These are phyloP conservation scores for Oxyscelio sp. DNA, from an alignment of 2,888 invertebrate species.

Conservation along the genomic window DNA sequence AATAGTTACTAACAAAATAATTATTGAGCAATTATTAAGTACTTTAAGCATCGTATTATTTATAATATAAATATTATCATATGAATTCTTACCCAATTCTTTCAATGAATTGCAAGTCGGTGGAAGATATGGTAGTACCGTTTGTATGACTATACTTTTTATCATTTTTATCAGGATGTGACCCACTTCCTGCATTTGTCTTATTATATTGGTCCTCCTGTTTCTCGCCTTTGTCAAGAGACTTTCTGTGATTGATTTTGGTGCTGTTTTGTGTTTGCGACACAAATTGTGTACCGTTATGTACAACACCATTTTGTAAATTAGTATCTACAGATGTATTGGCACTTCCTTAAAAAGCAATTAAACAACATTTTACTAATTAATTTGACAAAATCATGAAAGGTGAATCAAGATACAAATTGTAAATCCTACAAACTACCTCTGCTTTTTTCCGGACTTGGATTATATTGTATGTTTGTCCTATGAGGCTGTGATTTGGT, in stretches of 20 bases:
- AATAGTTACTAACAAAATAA: too few relatives aligned
- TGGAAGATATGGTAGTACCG: slow-evolving; percentile 87
- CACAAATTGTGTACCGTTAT: slow-evolving; percentile 83
- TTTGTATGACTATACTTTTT: slow-evolving; percentile 88
- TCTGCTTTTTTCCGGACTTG: slow-evolving; percentile 89
- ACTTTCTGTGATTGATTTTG: slow-evolving; percentile 90
- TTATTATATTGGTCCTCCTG: slow-evolving; percentile 86
- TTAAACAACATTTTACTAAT: not conserved
- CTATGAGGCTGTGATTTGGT: too few relatives aligned
- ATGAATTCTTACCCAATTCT: slow-evolving; percentile 88
- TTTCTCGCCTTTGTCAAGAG: slow-evolving; percentile 89
- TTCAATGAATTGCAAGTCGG: slow-evolving; percentile 89
- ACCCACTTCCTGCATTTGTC: slow-evolving; percentile 84
- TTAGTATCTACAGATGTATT: slow-evolving; percentile 82
- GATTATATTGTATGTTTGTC: slow-evolving; percentile 87
- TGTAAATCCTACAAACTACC: slow-evolving; percentile 87
- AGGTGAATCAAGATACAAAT: slow-evolving; percentile 45
- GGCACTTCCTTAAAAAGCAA: slow-evolving; percentile 78
- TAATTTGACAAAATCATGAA: not conserved
- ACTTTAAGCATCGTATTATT: too few relatives aligned
- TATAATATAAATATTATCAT: too few relatives aligned
- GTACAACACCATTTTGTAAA: slow-evolving; percentile 86
- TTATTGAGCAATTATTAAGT: too few relatives aligned
- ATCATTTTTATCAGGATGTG: slow-evolving; percentile 86
- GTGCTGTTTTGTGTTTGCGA: slow-evolving; percentile 85